phyloP scores from a whole-genome alignment of 92 coral and sea anemone species.

The Epizoanthus rinbou region DNA sequence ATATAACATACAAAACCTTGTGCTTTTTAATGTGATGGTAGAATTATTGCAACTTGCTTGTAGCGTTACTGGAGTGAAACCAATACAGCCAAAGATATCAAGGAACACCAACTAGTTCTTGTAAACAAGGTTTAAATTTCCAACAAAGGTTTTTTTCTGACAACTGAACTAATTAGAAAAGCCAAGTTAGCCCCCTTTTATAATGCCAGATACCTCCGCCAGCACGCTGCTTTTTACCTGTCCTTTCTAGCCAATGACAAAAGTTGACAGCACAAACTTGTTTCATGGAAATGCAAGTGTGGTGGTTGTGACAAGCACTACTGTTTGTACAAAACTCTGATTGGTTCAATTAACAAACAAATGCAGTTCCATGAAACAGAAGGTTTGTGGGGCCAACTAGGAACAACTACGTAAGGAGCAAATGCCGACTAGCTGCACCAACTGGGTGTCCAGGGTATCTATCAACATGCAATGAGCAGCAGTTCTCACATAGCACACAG shows the following conservation, averaged over 20 bases:
- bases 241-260: not conserved
- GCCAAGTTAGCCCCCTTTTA: constrained; percentile 10
- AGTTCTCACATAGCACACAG: too few relatives aligned
- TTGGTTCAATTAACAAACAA: not conserved
- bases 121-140: too few relatives aligned
- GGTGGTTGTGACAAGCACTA: too few relatives aligned
- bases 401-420: not conserved
- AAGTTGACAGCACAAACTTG: not conserved
- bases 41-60: too few relatives aligned
- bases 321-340: too few relatives aligned
- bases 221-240: not conserved
- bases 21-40: too few relatives aligned
- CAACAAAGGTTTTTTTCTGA: not conserved
- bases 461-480: too few relatives aligned
- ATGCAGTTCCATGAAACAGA: not conserved
- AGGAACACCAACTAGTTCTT: not conserved
- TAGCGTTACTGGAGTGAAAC: not conserved
- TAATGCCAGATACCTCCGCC: not conserved
- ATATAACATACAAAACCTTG: too few relatives aligned
- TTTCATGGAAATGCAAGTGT: too few relatives aligned
- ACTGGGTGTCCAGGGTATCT: too few relatives aligned
- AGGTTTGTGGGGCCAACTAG: not conserved
- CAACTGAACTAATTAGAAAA: not conserved
- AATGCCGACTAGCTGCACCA: too few relatives aligned
- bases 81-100: not conserved